phyloP scores from a whole-genome alignment of 2,797 vertebrate species.

The Dipus sagitta region DNA sequence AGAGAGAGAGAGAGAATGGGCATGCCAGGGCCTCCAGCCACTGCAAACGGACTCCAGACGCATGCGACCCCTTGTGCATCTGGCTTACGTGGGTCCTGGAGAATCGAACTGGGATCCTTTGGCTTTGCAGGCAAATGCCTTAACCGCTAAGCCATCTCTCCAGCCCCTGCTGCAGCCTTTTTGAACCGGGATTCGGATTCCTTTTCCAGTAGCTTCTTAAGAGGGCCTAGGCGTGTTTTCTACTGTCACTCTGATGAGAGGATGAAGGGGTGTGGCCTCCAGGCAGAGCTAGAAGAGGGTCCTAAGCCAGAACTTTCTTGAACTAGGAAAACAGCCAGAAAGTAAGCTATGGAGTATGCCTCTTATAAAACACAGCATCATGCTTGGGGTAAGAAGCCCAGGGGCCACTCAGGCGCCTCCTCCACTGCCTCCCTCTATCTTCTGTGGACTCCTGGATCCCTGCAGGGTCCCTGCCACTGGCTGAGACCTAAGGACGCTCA shows the following conservation, averaged over 20 bases:
- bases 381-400: background rate
- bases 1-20: no score
- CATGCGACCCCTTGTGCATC: no score
- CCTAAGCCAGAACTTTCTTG: background rate
- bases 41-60: no score
- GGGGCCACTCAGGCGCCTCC: fast-evolving
- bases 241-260: background rate
- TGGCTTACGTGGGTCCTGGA: no score
- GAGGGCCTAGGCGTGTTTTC: background rate
- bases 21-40: no score
- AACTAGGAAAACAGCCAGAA: background rate
- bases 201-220: background rate
- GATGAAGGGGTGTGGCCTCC: background rate
- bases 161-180: background rate
- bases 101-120: no score
- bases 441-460: fast-evolving
- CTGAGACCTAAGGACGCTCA: background rate
- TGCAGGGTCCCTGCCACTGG: fast-evolving
- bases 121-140: no score
- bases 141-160: no score
- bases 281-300: background rate
- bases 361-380: fast-evolving
- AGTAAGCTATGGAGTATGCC: background rate
- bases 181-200: background rate
- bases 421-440: background rate